Conservation (phyloP, 1,140 invertebrate genomes). For the Drosophila nebulosa region DNA sequence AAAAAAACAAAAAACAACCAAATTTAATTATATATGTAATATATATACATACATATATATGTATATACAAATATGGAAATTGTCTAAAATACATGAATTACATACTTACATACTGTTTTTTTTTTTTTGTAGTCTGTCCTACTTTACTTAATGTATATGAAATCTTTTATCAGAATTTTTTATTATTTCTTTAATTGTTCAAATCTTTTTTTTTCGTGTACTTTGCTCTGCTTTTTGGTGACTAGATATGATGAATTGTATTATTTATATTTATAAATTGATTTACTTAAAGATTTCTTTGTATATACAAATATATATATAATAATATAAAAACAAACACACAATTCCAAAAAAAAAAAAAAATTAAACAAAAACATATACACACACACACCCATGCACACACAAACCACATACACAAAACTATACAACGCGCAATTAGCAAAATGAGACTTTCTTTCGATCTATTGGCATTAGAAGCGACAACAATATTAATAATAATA, state of each 20-base stretch:
- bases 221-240: conserved; percentile 2
- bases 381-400: conserved; percentile 8
- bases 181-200: background rate
- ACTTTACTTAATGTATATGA: background rate
- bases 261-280: conserved; percentile 28
- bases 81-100: background rate
- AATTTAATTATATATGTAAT: background rate
- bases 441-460: conserved; percentile 64
- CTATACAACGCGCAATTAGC: conserved; percentile 67
- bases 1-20: background rate
- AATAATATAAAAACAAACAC: background rate
- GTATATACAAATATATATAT: conserved; percentile 14
- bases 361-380: conserved; percentile 7
- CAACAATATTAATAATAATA: background rate
- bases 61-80: conserved; percentile 33
- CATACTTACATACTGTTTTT: background rate
- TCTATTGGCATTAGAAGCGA: conserved; percentile 29
- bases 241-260: conserved; percentile 26
- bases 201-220: background rate
- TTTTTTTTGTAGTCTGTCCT: background rate
- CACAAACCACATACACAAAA: conserved; percentile 9
- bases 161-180: background rate
- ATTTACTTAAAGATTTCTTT: conserved; percentile 30
- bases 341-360: conserved; percentile 55
- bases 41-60: conserved; percentile 26